Conservation (phyloP, 2,797 vertebrate species). For the Pseudopleuronectes americanus region DNA sequence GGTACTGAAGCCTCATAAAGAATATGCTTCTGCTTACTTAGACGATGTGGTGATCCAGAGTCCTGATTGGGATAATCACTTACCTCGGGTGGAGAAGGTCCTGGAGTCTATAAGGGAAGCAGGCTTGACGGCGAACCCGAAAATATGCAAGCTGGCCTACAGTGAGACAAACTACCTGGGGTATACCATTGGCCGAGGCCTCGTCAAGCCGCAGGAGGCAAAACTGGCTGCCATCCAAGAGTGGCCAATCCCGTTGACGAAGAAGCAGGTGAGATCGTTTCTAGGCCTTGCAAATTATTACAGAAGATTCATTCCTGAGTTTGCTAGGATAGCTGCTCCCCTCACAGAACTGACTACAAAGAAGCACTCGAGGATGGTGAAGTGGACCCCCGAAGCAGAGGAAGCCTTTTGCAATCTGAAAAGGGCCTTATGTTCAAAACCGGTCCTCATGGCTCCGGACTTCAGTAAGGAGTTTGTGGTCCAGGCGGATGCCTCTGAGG, state of each 20-base stretch:
- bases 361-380: background rate
- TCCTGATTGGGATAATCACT: background rate
- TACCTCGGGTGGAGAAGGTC: background rate
- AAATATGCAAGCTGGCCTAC: background rate
- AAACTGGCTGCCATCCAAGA: background rate
- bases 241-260: background rate
- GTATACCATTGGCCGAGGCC: background rate
- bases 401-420: background rate
- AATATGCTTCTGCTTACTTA: background rate
- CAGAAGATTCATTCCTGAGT: background rate
- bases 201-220: background rate
- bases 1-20: background rate
- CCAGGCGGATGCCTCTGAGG: background rate
- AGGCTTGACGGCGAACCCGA: too few species aligned
- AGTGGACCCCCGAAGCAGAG: background rate
- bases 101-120: background rate
- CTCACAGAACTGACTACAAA: background rate
- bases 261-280: background rate
- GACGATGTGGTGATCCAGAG: background rate
- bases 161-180: background rate
- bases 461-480: background rate
- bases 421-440: background rate
- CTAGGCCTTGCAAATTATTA: background rate
- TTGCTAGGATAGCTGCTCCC: background rate
- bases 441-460: background rate